Conservation (phyloP, 2,888 invertebrate species). For the Rhagonycha lutea region DNA sequence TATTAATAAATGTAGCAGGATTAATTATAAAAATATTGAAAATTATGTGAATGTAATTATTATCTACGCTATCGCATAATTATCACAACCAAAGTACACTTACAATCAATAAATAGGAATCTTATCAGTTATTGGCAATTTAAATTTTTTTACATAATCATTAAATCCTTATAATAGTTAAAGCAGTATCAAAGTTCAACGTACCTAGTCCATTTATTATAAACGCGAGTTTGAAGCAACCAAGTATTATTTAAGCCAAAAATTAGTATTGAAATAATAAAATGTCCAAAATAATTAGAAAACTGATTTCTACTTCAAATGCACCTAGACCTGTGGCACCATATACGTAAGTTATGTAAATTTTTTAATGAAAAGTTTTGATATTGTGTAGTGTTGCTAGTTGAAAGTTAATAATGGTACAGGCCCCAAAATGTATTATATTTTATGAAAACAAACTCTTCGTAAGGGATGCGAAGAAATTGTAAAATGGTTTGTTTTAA, state of each 20-base stretch:
- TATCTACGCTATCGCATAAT: background rate
- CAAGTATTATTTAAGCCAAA: background rate
- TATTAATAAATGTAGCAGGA: no score
- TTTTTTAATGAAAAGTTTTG: background rate
- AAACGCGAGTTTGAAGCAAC: background rate
- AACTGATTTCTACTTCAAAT: background rate
- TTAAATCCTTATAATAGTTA: background rate
- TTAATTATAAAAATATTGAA: no score
- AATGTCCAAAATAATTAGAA: background rate
- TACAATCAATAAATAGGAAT: background rate
- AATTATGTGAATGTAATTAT: background rate
- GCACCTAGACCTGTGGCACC: conserved; percentile 80
- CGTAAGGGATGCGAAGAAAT: no score
- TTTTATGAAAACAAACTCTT: no score
- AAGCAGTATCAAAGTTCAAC: background rate
- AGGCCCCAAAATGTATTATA: no score
- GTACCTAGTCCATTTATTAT: background rate
- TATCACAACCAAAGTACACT: background rate
- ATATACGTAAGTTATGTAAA: conserved; percentile 66
- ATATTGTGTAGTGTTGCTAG: no score
- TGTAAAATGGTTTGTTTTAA: no score
- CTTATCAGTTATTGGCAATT: background rate
- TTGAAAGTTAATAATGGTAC: no score
- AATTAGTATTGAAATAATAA: background rate
- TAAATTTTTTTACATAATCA: background rate